Evolutionary conservation across 2,113 vertebrate genomes (phyloP).

Genomic region (Formicarius rufipectus): DNA sequence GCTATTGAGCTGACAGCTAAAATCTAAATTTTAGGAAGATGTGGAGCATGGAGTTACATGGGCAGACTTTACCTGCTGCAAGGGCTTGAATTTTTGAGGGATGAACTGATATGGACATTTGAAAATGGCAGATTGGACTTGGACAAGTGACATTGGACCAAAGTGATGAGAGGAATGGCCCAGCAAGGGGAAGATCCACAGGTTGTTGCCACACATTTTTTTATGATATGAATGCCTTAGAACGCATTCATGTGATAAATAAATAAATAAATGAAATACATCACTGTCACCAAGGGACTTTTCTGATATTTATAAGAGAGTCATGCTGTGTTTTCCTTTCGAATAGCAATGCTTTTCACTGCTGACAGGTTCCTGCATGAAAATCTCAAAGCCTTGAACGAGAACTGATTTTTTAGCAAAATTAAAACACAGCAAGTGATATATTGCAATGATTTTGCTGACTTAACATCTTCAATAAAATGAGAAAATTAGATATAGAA

Average conservation of each 20-base stretch:
- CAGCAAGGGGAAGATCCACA: neutral
- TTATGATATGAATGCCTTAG: neutral
- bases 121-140: neutral
- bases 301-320: constrained; percentile 35
- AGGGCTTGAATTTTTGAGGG: neutral
- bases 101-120: neutral
- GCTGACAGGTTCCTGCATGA: neutral
- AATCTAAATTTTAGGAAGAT: constrained; percentile 22
- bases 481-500: neutral
- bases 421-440: neutral
- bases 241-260: neutral
- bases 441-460: neutral
- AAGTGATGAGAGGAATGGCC: neutral
- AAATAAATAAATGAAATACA: neutral
- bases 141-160: neutral
- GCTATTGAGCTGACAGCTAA: constrained; percentile 21
- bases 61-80: neutral
- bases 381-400: neutral
- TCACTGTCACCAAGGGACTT: neutral
- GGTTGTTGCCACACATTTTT: neutral
- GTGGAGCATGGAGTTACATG: neutral
- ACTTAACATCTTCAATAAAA: neutral
- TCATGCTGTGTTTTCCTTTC: neutral
- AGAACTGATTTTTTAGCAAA: neutral
- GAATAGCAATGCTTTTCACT: neutral